phyloP scores from a whole-genome alignment of 1,140 invertebrate species.

The Ruditapes philippinarum region DNA sequence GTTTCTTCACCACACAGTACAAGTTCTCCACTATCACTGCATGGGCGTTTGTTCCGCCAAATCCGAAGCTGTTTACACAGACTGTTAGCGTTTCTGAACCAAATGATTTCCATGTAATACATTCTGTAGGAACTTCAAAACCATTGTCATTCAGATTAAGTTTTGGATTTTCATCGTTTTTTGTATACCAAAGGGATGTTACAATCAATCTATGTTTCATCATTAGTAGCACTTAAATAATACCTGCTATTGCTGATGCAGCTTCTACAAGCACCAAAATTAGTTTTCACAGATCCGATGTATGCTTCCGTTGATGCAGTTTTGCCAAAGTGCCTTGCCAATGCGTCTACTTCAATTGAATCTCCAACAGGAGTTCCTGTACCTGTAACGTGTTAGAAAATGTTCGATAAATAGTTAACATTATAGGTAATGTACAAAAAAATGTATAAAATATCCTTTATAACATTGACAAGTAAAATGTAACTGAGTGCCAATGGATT shows the following conservation, averaged over 20 bases:
- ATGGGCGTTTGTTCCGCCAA: slow-evolving; percentile 76
- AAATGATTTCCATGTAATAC: slow-evolving; percentile 22
- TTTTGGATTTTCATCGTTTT: slow-evolving; percentile 73
- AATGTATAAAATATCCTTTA: too few species aligned
- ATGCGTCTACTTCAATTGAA: slow-evolving; percentile 93
- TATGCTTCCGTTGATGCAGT: not conserved
- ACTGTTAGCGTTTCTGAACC: slow-evolving; percentile 21
- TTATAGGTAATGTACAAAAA: too few species aligned
- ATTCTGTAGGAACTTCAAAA: slow-evolving; percentile 72
- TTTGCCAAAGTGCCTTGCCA: slow-evolving; percentile 13
- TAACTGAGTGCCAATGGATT: too few species aligned
- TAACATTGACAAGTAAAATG: too few species aligned
- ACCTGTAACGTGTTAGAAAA: too few species aligned
- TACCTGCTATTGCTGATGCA: slow-evolving; percentile 95
- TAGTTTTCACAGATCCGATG: slow-evolving; percentile 75
- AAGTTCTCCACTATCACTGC: slow-evolving; percentile 61
- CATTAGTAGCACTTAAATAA: slow-evolving; percentile 91
- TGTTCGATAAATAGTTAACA: too few species aligned
- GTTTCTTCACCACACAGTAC: not conserved
- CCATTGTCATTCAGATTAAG: slow-evolving; percentile 72
- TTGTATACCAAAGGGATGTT: slow-evolving; percentile 81
- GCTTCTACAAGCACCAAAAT: slow-evolving; percentile 90
- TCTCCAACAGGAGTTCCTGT: slow-evolving; percentile 97
- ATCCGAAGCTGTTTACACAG: slow-evolving; percentile 75
- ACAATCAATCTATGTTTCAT: slow-evolving; percentile 70